phyloP scores from a whole-genome alignment of 2,888 invertebrate genomes.

The Eledona agricola region DNA sequence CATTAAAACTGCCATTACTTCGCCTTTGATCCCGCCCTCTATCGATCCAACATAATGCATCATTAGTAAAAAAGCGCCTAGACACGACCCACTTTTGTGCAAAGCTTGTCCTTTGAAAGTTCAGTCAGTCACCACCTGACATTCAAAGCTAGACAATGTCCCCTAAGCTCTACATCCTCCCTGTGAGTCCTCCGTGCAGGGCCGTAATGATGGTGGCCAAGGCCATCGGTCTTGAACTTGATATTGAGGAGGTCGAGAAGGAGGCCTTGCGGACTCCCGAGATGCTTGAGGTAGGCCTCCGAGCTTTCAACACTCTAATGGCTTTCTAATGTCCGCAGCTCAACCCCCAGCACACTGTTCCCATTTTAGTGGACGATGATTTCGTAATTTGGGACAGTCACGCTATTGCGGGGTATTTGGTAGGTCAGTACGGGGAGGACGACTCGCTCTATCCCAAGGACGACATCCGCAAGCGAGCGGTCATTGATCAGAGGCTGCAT shows the following conservation, averaged over 20 bases:
- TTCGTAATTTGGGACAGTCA: constrained; percentile 65
- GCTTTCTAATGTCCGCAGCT: too few relatives aligned
- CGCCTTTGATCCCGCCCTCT: too few relatives aligned
- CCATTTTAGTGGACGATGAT: constrained; percentile 67
- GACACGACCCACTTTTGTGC: constrained; percentile 19
- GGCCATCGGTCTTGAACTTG: constrained; percentile 61
- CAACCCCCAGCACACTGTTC: constrained; percentile 68
- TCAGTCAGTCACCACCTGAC: constrained; percentile 25
- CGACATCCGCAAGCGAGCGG: constrained; percentile 62
- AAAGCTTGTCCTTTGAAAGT: constrained; percentile 31
- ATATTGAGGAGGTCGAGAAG: constrained; percentile 63
- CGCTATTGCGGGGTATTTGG: constrained; percentile 61
- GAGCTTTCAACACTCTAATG: too few relatives aligned
- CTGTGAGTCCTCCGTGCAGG: constrained; percentile 66
- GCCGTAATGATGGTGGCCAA: constrained; percentile 66
- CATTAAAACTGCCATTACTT: too few relatives aligned
- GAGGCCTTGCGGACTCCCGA: constrained; percentile 59
- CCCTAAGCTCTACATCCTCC: constrained; percentile 58
- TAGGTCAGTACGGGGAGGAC: constrained; percentile 56
- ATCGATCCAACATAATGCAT: too few relatives aligned
- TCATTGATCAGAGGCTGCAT: constrained; percentile 66
- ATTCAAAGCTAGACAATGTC: constrained; percentile 37
- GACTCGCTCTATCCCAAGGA: constrained; percentile 68
- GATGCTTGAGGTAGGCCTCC: constrained; percentile 59
- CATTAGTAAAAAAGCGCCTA: constrained; percentile 1